Evolutionary conservation across 1,140 invertebrate species (phyloP).

Genomic region (Papilio dardanus): DNA sequence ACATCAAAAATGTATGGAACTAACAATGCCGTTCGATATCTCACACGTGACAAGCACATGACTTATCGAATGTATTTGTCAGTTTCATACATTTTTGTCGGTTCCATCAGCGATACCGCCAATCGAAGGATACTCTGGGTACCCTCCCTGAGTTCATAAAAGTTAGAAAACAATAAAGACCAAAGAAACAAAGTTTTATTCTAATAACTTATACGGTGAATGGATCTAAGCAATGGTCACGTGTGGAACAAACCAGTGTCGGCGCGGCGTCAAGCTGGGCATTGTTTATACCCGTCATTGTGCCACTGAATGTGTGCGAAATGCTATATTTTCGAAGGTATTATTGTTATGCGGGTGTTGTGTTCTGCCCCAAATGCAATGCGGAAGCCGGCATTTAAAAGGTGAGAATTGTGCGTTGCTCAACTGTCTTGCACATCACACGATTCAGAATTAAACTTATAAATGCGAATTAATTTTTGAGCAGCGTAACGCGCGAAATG

Average conservation of each 20-base stretch:
- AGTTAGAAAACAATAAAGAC: background rate
- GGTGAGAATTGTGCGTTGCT: constrained; percentile 50
- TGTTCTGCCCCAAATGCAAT: constrained; percentile 53
- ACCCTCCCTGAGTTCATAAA: no score
- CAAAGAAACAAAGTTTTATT: background rate
- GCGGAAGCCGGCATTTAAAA: constrained; percentile 50
- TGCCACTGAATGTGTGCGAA: constrained; percentile 53
- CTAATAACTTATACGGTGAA: background rate
- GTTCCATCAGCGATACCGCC: no score
- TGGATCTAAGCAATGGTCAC: background rate
- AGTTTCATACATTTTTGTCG: no score
- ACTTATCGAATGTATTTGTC: no score
- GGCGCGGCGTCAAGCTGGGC: constrained; percentile 43
- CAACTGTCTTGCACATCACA: constrained; percentile 49
- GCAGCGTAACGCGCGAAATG: background rate
- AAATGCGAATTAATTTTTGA: constrained; percentile 32
- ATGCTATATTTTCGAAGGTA: constrained; percentile 52
- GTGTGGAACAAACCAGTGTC: constrained; percentile 22
- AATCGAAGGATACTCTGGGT: no score
- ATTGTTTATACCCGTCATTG: constrained; percentile 53
- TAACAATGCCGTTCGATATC: no score
- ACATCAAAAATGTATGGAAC: no score
- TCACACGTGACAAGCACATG: no score
- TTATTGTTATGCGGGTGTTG: constrained; percentile 47
- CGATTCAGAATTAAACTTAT: constrained; percentile 41